Base-by-base conservation (phyloP, 2,113 vertebrate species). In the Oriolus oriolus region DNA sequence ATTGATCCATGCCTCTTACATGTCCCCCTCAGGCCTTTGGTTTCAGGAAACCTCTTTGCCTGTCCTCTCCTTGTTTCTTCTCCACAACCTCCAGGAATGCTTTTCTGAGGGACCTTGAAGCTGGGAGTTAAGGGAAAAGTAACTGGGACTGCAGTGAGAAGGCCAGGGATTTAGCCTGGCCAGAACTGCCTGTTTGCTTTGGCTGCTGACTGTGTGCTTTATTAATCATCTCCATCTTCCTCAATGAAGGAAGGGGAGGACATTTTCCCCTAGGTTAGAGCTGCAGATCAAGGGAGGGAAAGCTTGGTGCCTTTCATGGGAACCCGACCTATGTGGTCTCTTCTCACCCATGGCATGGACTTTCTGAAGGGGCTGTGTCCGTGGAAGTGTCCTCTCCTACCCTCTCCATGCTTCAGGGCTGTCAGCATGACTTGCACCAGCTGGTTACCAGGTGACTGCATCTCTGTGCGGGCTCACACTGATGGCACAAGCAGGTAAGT, bases 41-140 rank as follows among this genome's bases (percentile, higher is more conserved):
- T 97, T 97, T 97, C 97, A 97, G 93, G 89, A 97, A 97, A 95
- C 21, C 35, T 93, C 53, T 93, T 91, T 76, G 75, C 35, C 33
- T 96, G 52, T 61, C 33, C 56, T 88, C 61, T 83, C 64, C 66
- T 89, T 73, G n/a, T 39, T 39, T 59, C 59, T 73, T 61, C 66
- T 74, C 44, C 0, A 0, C 22, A 64, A 23, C n/a, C 74, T 80
- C 53, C 64, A 90, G 74, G 27, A 88, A 71, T 31, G 30, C 14
- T 93, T 87, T 73, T 66, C 73, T 18, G 10, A 64, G 47, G 73
- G 52, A 93, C 66, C 54, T 53, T 87, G 66, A 63, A 84, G 49
- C n/a, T 85, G 65, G 57, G 50, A 80, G 30, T 86, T 79, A 73
- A 90, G 42, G 63, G 37, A 52, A 65, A 76, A 91, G 57, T 18